Evolutionary conservation across 2,797 vertebrate genomes (phyloP).

Genomic region (Micropoecilia bifurca): DNA sequence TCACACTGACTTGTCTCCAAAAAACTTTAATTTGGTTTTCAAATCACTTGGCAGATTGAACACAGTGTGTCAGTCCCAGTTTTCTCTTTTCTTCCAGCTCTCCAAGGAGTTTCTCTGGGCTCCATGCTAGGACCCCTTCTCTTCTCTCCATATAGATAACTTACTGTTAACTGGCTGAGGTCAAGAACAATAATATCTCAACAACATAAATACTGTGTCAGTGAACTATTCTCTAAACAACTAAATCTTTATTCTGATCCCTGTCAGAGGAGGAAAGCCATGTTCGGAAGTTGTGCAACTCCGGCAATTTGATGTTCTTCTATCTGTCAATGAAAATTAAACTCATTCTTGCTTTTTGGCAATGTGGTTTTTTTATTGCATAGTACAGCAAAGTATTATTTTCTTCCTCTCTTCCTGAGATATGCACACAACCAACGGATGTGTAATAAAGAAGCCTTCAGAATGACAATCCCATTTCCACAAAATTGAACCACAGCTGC

Average conservation of each 20-base stretch:
- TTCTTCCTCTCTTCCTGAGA: neutral
- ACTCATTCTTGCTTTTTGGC: neutral
- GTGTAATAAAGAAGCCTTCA: neutral
- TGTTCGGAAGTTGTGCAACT: neutral
- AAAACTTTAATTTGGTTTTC: neutral
- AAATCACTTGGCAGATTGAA: neutral
- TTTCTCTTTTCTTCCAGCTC: neutral
- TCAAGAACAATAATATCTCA: neutral
- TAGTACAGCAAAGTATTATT: neutral
- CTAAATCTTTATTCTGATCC: neutral
- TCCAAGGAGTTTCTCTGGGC: neutral
- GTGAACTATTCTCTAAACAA: neutral
- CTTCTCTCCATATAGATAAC: neutral
- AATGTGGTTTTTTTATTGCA: neutral
- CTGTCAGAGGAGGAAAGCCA: neutral
- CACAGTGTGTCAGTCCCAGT: neutral
- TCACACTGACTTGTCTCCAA: neutral
- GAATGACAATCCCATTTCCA: neutral
- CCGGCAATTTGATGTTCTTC: neutral
- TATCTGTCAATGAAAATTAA: constrained; percentile 1
- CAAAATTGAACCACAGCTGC: neutral
- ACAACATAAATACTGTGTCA: neutral
- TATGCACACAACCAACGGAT: neutral
- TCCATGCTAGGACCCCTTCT: neutral
- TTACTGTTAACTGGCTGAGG: neutral